Percentiles rank a stretch among this genome's conserved stretches.
These are phyloP conservation scores for Orthochromis indermauri DNA, from an alignment of 2,113 vertebrate genomes.

Conservation along the genomic window DNA sequence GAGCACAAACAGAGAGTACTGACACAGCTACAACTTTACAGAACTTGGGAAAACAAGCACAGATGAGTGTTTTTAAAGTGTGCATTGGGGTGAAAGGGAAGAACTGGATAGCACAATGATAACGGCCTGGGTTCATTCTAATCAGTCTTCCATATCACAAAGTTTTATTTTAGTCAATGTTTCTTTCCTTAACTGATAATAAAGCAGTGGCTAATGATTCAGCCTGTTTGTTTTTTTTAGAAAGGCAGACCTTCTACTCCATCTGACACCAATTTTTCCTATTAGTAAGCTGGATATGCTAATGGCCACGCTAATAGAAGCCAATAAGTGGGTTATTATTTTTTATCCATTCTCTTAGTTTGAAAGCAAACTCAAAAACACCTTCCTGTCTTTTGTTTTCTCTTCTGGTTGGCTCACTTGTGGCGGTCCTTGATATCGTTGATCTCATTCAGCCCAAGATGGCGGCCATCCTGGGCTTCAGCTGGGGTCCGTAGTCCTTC, in stretches of 20 bases:
- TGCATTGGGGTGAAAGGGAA: not conserved
- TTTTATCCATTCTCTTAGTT: not conserved
- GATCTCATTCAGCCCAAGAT: not conserved
- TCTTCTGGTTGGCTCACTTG: not conserved
- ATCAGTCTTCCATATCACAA: not conserved
- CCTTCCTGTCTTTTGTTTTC: not conserved
- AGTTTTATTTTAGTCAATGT: not conserved
- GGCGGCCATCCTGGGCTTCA: not conserved
- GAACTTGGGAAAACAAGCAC: not conserved
- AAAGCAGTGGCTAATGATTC: not conserved
- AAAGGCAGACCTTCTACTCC: not conserved
- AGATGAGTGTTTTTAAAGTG: not conserved
- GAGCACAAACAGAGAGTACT: not conserved
- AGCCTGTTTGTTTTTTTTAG: not conserved
- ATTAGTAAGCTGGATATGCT: not conserved
- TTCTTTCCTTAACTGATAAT: not conserved
- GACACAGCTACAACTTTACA: not conserved
- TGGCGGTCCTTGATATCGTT: not conserved
- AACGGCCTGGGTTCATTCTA: fast-evolving
- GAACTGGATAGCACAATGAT: not conserved
- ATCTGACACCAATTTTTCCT: not conserved
- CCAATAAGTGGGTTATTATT: not conserved
- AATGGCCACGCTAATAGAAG: fast-evolving
- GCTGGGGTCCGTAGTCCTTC: not conserved
- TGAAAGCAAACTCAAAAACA: not conserved